Conservation (phyloP, 2,797 vertebrate genomes). For the Cheirogaleus major region DNA sequence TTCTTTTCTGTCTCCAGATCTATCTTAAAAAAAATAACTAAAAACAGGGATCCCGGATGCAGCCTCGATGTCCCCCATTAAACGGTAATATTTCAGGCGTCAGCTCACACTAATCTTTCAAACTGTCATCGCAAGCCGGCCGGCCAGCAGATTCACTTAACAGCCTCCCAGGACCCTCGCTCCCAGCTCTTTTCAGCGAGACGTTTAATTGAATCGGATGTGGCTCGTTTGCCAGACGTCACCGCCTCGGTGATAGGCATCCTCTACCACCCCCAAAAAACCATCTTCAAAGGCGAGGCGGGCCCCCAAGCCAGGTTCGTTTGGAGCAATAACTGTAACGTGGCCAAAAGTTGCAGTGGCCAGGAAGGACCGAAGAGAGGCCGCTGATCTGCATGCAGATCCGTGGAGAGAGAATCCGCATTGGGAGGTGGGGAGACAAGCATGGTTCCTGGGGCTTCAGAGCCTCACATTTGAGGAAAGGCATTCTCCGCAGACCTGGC, state of each 20-base stretch:
- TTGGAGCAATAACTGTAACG: neutral
- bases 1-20: neutral
- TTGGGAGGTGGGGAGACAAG: no score
- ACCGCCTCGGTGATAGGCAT: slow-evolving; percentile 47
- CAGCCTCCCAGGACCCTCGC: slow-evolving; percentile 65
- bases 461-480: neutral
- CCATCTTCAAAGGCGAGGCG: slow-evolving; percentile 55
- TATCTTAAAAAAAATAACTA: neutral
- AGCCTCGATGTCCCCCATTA: slow-evolving; percentile 70
- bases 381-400: neutral
- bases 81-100: slow-evolving; percentile 82
- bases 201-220: slow-evolving; percentile 86
- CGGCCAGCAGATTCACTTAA: slow-evolving; percentile 54
- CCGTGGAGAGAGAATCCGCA: accelerated
- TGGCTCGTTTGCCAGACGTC: slow-evolving; percentile 75
- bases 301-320: neutral
- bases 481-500: neutral
- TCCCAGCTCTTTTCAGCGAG: slow-evolving; percentile 66
- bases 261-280: slow-evolving; percentile 38
- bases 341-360: neutral
- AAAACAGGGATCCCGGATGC: slow-evolving; percentile 62
- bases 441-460: neutral
- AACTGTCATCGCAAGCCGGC: slow-evolving; percentile 75
- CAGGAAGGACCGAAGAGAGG: accelerated
- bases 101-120: slow-evolving; percentile 75